These are phyloP conservation scores for Eledone cirrhosa DNA, from an alignment of 2,888 invertebrate genomes.

Conservation along the genomic window DNA sequence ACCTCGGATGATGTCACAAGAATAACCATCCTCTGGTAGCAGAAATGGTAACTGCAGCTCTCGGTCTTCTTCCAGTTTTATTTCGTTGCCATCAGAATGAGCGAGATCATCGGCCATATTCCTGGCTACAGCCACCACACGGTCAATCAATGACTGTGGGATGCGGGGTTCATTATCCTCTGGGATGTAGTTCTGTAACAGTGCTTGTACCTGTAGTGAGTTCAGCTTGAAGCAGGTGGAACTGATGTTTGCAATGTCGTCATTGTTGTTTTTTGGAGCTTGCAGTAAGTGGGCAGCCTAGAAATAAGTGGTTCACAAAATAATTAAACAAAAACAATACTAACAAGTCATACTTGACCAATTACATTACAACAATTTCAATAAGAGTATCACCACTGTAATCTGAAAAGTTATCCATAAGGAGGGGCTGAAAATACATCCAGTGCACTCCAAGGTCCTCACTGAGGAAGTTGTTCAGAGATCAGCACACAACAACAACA, in stretches of 20 bases:
- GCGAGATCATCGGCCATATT: constrained; percentile 84
- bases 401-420: no score
- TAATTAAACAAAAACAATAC: no score
- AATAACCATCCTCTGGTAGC: constrained; percentile 96
- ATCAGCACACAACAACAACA: no score
- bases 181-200: constrained; percentile 81
- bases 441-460: no score
- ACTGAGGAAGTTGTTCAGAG: no score
- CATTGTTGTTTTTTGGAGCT: constrained; percentile 83
- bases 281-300: constrained; percentile 87
- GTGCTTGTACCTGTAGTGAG: constrained; percentile 88
- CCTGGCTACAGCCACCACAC: constrained; percentile 65
- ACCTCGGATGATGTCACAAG: constrained; percentile 93
- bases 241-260: constrained; percentile 88
- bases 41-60: constrained; percentile 86
- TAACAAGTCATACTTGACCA: no score
- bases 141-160: constrained; percentile 72
- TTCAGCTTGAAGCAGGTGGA: constrained; percentile 96
- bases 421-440: no score
- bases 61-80: constrained; percentile 80
- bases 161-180: constrained; percentile 73
- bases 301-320: constrained; percentile 66
- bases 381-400: no score
- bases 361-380: no score
- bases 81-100: constrained; percentile 81